phyloP scores from a whole-genome alignment of 30 jellyfish, hydroid and myxozoan genomes.

The Morbakka virulenta region DNA sequence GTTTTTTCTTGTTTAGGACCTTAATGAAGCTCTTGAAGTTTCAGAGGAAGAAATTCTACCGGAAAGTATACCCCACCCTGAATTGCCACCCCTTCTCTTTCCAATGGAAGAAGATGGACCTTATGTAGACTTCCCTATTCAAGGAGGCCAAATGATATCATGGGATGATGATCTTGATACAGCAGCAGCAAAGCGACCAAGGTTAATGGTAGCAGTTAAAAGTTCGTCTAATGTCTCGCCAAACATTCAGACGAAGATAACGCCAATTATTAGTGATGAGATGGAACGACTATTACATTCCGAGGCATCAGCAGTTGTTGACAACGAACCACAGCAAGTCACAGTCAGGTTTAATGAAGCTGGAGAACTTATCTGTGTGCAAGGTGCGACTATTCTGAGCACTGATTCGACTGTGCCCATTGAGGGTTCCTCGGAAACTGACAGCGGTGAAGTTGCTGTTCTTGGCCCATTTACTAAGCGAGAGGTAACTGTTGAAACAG shows the following conservation, averaged over 20 bases:
- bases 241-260: slow-evolving; percentile 69
- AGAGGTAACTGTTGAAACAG: slow-evolving; percentile 89
- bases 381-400: slow-evolving; percentile 53
- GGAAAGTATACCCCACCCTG: background rate
- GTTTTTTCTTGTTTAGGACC: no score
- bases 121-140: slow-evolving; percentile 52
- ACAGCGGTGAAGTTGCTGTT: slow-evolving; percentile 59
- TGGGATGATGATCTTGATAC: slow-evolving; percentile 75
- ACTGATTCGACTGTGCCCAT: slow-evolving; percentile 1
- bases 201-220: slow-evolving; percentile 73
- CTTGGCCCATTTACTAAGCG: slow-evolving; percentile 73
- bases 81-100: background rate
- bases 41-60: slow-evolving; percentile 46
- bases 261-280: slow-evolving; percentile 83
- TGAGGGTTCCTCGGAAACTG: slow-evolving; percentile 19
- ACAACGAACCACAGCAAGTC: slow-evolving; percentile 52
- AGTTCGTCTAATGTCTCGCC: slow-evolving; percentile 76
- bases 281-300: slow-evolving; percentile 53
- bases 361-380: no score
- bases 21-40: no score
- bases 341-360: slow-evolving; percentile 44
- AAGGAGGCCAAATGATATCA: slow-evolving; percentile 71
- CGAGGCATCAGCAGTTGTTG: slow-evolving; percentile 47
- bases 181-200: slow-evolving; percentile 80
- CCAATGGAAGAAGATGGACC: slow-evolving; percentile 22